Percentiles rank a stretch among this genome's conserved stretches.
phyloP scores from a whole-genome alignment of 2,888 invertebrate genomes.

The Clitarchus hookeri region DNA sequence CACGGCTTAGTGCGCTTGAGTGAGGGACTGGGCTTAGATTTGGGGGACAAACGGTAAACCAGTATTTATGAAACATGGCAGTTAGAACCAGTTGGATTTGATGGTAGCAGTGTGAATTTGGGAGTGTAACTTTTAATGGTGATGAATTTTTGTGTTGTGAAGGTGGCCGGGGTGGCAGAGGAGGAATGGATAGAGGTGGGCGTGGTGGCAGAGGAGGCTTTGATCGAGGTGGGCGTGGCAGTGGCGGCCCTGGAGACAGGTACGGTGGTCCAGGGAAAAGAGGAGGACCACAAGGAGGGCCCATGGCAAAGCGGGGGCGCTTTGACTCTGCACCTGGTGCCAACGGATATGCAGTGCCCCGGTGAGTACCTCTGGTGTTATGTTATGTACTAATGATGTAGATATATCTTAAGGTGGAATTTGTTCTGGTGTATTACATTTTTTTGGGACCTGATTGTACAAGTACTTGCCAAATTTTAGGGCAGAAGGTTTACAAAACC shows the following conservation, averaged over 20 bases:
- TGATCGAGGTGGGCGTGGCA: constrained; percentile 35
- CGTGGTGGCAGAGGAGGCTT: constrained; percentile 35
- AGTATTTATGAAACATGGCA: no score
- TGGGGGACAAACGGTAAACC: no score
- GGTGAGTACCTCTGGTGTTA: constrained; percentile 27
- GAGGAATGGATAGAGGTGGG: constrained; percentile 36
- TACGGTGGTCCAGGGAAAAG: constrained; percentile 33
- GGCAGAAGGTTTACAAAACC: no score
- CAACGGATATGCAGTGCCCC: constrained; percentile 35
- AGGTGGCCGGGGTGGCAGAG: constrained; percentile 35
- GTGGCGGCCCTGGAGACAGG: constrained; percentile 23
- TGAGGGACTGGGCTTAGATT: no score
- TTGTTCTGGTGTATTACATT: constrained; percentile 16
- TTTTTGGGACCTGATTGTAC: no score
- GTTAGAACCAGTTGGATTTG: no score
- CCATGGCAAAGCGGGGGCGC: constrained; percentile 39
- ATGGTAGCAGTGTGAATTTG: no score
- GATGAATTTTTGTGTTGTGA: neutral
- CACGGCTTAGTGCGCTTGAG: no score
- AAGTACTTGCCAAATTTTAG: no score
- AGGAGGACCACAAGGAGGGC: constrained; percentile 37
- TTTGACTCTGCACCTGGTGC: constrained; percentile 35
- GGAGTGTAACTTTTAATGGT: neutral
- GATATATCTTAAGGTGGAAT: neutral
- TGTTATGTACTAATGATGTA: neutral